Evolutionary conservation across 1,140 invertebrate species (phyloP), one percentile per base, ranked within the genome.

Genomic region (Lordiphosa stackelbergi): DNA sequence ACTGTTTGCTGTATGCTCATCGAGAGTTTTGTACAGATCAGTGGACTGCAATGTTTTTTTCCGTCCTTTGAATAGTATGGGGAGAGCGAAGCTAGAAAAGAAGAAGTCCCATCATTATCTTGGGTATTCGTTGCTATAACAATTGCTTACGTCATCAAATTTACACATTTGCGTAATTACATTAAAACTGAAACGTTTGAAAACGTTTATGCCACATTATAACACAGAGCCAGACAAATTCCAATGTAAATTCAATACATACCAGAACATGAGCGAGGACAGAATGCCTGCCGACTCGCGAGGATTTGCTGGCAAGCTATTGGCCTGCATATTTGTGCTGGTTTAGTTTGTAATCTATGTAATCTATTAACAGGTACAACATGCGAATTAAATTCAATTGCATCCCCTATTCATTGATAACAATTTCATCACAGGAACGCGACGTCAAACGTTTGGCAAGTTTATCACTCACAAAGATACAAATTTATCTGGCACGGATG

Each of bases 11-110:
- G 84, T 85, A 61, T 92, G 91, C 49, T 91, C 90, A n/a, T 88
- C 78, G 2, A 91, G 79, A 13, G 90, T 87, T 63, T 89, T 84
- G 58, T 90, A 91, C 0, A 92, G 79, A 85, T 92, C 91, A 5
- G 74, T 69, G 19, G 89, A 85, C 69, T 90, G 88, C 11, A 92
- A 70, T 37, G 90, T 89, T 31, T 88, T 87, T 55, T 88, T 89
- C 16, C 87, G 87, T 3, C 90, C 90, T 61, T 88, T 87, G 40
- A 88, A 86, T 49, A 91, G 88, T 38, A 89, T 88, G 42, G 89
- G 88, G 11, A 89, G 59, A 2, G 88, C 88, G 66, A 88, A 90
- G 48, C 89, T 90, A 35, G n/a, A 65, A 83, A 16, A 35, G 3
- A 52, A 47, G 54, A 61, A 16, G 0, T 4, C 38, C 6, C 7